Evolutionary conservation across 1,140 invertebrate genomes (phyloP), one percentile per base, ranked within the genome.

Genomic region (Hetaerina americana): DNA sequence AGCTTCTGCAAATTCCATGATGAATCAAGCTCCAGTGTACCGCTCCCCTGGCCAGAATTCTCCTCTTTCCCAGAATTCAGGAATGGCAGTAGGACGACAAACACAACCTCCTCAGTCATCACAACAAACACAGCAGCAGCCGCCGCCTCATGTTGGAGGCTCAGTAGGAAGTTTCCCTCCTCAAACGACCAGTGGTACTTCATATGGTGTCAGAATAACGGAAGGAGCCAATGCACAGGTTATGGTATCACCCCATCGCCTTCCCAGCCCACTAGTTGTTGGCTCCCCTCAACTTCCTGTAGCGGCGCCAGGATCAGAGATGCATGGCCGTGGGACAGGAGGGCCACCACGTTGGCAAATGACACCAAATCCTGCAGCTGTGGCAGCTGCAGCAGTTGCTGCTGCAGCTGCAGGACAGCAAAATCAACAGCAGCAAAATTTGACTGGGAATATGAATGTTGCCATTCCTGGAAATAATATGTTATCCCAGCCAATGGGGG

Each of bases 161-260:
- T 18, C 40, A 57, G 40, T 57, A 18, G 40, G 40, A 12, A 57
- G 10, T n/a, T 57, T 57, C 22, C 40, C 40, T 5, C 2, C 40
- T 10, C 40, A 57, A n/a, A 57, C 15, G 3, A 57, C 15, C 22
- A 57, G 15, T 18, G 40, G 40, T 2, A 18, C 40, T 2, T 57
- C 40, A 3, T 57, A 57, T 57, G 2, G 2, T 10, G 40, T 12
- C 15, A 57, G 40, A 57, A 57, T 57, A n/a, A n/a, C 40, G 2
- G 40, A 57, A 8, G 70, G 75, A 26, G 81, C 83, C 68, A 83
- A 82, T 80, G 78, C 81, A 31, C 82, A 81, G 70, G 79, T 86
- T 73, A 78, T 79, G 66, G 84, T 81, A 66, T 84, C 84, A n/a
- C 84, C 84, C 0, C 84, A 83, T 72, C 85, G 85, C 75, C 83